Percentiles rank a stretch among this genome's conserved stretches.
These are phyloP conservation scores for Drosophila engyochracea DNA, from an alignment of 2,888 invertebrate genomes.

Conservation along the genomic window DNA sequence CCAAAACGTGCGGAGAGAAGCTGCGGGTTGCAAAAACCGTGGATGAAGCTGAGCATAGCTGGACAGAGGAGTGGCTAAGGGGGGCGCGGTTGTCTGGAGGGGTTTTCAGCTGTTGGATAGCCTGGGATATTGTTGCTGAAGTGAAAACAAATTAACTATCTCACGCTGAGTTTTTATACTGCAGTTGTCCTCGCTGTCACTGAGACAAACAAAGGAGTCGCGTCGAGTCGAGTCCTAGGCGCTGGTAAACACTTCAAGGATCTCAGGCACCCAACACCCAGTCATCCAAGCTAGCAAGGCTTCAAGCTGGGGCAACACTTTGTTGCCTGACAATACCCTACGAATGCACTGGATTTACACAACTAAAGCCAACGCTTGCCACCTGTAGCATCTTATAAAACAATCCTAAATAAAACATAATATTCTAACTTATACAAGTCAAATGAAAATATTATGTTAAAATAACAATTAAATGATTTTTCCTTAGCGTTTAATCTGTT, in stretches of 20 bases:
- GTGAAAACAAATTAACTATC: constrained; percentile 81
- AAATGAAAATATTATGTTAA: not conserved
- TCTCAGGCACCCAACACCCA: constrained; percentile 24
- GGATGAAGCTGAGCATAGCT: not conserved
- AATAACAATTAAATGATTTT: not conserved
- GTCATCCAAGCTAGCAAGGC: not conserved
- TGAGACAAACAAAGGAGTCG: constrained; percentile 43
- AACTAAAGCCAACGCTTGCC: not conserved
- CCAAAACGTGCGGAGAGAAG: constrained; percentile 65
- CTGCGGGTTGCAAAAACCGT: constrained; percentile 44
- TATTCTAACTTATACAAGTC: not conserved
- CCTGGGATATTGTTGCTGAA: constrained; percentile 72
- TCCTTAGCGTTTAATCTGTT: not conserved
- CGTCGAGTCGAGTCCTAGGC: constrained; percentile 44
- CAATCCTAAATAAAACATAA: not conserved
- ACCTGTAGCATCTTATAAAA: not conserved
- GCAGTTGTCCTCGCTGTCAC: constrained; percentile 58
- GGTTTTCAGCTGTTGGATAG: constrained; percentile 15
- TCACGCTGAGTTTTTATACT: constrained; percentile 77
- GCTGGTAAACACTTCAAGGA: constrained; percentile 63
- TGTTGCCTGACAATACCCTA: constrained; percentile 49
- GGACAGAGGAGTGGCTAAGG: not conserved
- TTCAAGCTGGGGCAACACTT: constrained; percentile 51
- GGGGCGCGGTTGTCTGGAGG: not conserved
- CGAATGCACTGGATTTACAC: not conserved